These are phyloP conservation scores for Temnothorax ravouxi DNA, from an alignment of 2,888 invertebrate genomes.

Conservation along the genomic window DNA sequence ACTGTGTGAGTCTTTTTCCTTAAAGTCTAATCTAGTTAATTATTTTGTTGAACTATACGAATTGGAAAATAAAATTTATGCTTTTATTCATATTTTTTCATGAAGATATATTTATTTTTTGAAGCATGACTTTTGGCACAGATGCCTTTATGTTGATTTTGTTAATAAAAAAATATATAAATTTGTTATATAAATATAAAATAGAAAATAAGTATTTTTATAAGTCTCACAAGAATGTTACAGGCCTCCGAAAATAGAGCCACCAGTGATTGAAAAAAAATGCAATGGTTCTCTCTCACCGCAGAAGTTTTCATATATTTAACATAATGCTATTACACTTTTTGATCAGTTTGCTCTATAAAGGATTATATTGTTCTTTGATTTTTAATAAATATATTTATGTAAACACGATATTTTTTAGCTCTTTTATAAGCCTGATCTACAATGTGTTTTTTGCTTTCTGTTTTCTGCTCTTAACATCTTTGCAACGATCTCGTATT, in stretches of 20 bases:
- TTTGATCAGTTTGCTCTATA: neutral
- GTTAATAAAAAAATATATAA: slow-evolving; percentile 3
- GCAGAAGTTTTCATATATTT: neutral
- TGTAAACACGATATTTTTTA: neutral
- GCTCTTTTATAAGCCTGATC: too few relatives aligned
- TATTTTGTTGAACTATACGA: slow-evolving; percentile 4
- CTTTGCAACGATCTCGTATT: too few relatives aligned
- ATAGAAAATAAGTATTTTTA: slow-evolving; percentile 3
- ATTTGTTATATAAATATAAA: slow-evolving; percentile 24
- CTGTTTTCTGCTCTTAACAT: too few relatives aligned
- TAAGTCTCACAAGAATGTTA: neutral
- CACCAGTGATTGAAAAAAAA: neutral
- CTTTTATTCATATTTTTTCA: slow-evolving; percentile 1
- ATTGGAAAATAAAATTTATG: neutral
- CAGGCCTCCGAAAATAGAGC: neutral
- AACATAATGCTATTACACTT: neutral
- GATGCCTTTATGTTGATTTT: neutral
- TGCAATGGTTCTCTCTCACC: neutral
- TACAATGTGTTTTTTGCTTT: too few relatives aligned
- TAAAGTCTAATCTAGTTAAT: slow-evolving; percentile 8
- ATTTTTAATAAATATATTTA: slow-evolving; percentile 7
- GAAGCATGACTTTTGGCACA: neutral
- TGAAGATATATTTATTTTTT: neutral
- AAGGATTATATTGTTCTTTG: neutral
- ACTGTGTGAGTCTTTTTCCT: neutral